These are phyloP conservation scores for Aphis gossypii DNA, from an alignment of 1,140 invertebrate genomes.

Conservation along the genomic window DNA sequence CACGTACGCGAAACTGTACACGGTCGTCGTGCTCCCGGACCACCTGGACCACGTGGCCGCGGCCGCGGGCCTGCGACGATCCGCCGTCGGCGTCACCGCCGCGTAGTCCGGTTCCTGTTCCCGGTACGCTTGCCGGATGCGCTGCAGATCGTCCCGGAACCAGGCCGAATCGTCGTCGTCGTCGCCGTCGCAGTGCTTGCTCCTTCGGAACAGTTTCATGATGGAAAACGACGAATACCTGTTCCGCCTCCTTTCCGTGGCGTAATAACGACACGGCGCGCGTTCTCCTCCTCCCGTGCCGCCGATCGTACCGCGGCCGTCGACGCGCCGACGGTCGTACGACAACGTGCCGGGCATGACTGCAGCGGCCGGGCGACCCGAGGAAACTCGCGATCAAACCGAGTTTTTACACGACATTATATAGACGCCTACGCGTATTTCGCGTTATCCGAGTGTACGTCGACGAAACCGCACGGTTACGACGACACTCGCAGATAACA, in stretches of 20 bases:
- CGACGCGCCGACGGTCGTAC: background rate
- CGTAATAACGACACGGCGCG: background rate
- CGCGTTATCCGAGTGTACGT: no score
- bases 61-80: background rate
- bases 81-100: background rate
- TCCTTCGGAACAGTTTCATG: slow-evolving; percentile 33
- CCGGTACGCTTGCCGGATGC: slow-evolving; percentile 22
- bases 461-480: no score
- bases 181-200: background rate
- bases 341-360: background rate
- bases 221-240: slow-evolving; percentile 27
- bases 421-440: no score
- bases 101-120: slow-evolving; percentile 40
- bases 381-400: no score
- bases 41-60: background rate
- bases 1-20: slow-evolving; percentile 49
- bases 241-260: background rate
- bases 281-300: no score
- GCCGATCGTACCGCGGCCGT: background rate
- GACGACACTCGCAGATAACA: background rate
- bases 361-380: background rate
- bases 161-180: background rate
- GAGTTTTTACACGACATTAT: no score
- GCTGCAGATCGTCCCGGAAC: slow-evolving; percentile 49
- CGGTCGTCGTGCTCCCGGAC: slow-evolving; percentile 54